Percentiles rank a stretch among this genome's conserved stretches.
Conservation (phyloP, 2,797 vertebrate species). For the Leuciscus waleckii region DNA sequence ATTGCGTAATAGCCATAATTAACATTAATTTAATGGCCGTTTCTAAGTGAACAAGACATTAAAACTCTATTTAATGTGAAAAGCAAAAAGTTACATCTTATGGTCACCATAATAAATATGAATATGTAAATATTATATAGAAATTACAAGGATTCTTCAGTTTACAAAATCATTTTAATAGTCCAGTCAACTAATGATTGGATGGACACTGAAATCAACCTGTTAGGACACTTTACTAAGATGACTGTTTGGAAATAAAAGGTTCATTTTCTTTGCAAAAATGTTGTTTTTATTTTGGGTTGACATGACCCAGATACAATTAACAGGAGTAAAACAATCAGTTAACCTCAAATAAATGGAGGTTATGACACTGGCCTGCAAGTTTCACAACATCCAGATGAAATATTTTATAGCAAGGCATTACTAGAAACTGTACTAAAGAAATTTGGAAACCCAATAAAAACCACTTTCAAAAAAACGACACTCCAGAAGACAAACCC, state of each 20-base stretch:
- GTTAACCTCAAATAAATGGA: neutral
- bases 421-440: neutral
- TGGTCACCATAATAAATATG: neutral
- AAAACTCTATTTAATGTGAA: neutral
- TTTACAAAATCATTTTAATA: neutral
- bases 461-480: neutral
- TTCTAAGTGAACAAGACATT: no score
- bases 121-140: neutral
- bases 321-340: neutral
- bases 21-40: no score
- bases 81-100: neutral
- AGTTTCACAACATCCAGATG: neutral
- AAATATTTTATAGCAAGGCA: neutral
- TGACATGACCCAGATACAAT: neutral
- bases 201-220: neutral
- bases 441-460: neutral
- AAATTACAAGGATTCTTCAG: neutral
- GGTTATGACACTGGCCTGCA: neutral
- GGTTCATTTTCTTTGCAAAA: neutral
- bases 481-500: slow-evolving; percentile 58
- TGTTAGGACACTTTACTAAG: neutral
- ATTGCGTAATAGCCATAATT: no score
- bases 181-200: neutral
- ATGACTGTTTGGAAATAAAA: neutral
- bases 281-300: neutral